These are phyloP conservation scores for Tetropium fuscum DNA, from an alignment of 2,888 invertebrate genomes.

Conservation along the genomic window DNA sequence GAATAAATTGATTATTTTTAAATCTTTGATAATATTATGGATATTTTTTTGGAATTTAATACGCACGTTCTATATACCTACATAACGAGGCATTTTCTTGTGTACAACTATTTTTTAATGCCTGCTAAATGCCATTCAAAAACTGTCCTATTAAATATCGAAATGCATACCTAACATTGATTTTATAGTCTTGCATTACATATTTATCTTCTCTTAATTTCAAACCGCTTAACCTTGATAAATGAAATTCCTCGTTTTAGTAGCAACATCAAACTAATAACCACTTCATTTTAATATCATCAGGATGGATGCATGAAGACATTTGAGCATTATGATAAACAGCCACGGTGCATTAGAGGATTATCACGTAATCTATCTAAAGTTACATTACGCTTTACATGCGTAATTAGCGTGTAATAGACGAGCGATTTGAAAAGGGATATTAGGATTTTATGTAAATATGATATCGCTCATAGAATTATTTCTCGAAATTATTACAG, in stretches of 20 bases:
- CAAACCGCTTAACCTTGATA: not conserved
- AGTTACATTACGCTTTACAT: conserved; percentile 7
- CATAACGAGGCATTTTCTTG: too few relatives aligned
- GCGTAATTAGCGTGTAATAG: conserved; percentile 11
- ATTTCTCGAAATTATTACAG: conserved; percentile 1
- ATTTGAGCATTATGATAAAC: not conserved
- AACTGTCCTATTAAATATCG: too few relatives aligned
- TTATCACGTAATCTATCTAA: conserved; percentile 5
- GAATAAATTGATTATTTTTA: too few relatives aligned
- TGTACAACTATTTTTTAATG: too few relatives aligned
- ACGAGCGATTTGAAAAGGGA: conserved; percentile 12
- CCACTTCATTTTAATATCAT: not conserved
- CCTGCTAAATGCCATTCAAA: too few relatives aligned
- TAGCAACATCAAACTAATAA: not conserved
- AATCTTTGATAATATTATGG: too few relatives aligned
- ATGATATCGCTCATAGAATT: conserved; percentile 8
- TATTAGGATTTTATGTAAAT: conserved; percentile 8
- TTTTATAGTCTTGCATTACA: too few relatives aligned
- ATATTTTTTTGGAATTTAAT: too few relatives aligned
- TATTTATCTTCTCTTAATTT: too few relatives aligned
- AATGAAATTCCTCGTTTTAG: not conserved
- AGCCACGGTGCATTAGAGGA: not conserved
- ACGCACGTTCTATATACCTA: too few relatives aligned
- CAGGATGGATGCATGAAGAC: not conserved
- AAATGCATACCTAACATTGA: too few relatives aligned